Conservation (phyloP, 2,113 vertebrate species). For the Odocoileus hemionus region DNA sequence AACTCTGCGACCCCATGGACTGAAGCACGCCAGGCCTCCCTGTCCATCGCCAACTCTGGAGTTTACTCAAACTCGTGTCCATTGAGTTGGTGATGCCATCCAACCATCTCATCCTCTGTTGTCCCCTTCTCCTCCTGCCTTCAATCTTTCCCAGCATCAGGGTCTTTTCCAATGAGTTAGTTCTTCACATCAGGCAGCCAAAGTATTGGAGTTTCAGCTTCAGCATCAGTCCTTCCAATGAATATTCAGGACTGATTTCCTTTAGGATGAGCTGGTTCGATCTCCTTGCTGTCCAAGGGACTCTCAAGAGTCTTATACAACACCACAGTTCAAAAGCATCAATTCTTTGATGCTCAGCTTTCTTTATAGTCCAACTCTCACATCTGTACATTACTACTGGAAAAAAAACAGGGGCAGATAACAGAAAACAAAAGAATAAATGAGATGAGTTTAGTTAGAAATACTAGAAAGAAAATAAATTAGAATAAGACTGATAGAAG, state of each 20-base stretch:
- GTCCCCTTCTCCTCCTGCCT: not conserved
- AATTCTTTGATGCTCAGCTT: not conserved
- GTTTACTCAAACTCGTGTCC: not conserved
- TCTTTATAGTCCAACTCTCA: not conserved
- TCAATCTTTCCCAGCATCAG: not conserved
- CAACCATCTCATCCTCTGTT: not conserved
- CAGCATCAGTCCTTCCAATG: not conserved
- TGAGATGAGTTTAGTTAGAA: not conserved
- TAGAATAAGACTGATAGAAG: not conserved
- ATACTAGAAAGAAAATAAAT: not conserved
- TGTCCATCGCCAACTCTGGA: not conserved
- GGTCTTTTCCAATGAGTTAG: not conserved
- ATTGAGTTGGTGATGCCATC: not conserved
- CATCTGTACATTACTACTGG: not conserved
- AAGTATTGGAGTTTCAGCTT: not conserved
- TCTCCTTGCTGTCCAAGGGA: not conserved
- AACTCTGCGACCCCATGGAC: not conserved
- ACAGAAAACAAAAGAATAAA: not conserved
- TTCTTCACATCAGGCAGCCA: not conserved
- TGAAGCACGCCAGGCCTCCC: not conserved
- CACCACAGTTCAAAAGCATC: not conserved
- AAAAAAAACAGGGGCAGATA: not conserved
- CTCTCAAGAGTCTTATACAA: not conserved
- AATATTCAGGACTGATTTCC: not conserved
- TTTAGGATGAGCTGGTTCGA: not conserved